Base-by-base conservation (phyloP, 2,797 vertebrate species). In the Aplochiton taeniatus region DNA sequence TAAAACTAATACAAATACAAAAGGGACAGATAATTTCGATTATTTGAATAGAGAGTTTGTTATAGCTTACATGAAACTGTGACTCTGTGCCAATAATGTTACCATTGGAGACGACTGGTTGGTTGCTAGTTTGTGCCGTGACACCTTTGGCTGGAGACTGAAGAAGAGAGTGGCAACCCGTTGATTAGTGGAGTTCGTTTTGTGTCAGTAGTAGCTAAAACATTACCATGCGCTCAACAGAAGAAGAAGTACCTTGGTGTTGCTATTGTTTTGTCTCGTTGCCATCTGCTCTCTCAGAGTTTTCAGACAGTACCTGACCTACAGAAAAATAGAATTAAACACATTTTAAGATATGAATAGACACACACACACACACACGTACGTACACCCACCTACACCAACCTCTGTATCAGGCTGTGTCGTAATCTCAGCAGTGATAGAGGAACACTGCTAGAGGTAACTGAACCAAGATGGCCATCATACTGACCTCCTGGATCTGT, bases 401-500 rank as follows among this genome's bases (percentile, higher is more conserved):
- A 4, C 6, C 14, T 11, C 4, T 4, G 9, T 1, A 54, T 41
- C 55, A 51, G 12, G 62, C 52, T 82, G 61, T 73, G 49, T 82
- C 73, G 70, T 16, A 16, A 56, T 69, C 63, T 69, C 4, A 16
- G 5, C 47, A 55, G 17, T 16, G 14, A 8, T 41, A 47, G 53
- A 48, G 43, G 12, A 20, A 9, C 12, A 16, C 19, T 0, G 19
- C 20, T 11, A n/a, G 52, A 9, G 11, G 45, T 7, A 18, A 31
- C 52, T 4, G 18, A 19, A 43, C 6, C 13, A 53, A 14, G 59
- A 57, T 19, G 31, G 41, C 43, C 9, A 18, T 16, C 10, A 5
- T 66, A 79, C 88, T 83, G 45, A 97, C 96, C 95, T 97, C 95
- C 80, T 96, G 95, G 60, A 95, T 94, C 68, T 96, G 94, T 1